Conservation (phyloP, 1,140 invertebrate species). For the Wiebesia pumilae region DNA sequence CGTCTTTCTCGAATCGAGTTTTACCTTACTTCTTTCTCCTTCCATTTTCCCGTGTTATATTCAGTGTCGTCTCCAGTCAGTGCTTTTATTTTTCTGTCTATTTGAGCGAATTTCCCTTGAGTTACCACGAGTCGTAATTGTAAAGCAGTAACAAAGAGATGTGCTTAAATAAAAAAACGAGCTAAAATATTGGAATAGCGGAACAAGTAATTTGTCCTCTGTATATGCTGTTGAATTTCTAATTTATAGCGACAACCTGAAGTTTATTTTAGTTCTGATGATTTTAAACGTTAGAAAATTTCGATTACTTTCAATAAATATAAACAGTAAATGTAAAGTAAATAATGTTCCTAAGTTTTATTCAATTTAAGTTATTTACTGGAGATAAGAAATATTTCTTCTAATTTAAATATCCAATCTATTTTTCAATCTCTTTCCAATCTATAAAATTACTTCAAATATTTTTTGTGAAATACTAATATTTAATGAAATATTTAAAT, state of each 20-base stretch:
- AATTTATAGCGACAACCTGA: background rate
- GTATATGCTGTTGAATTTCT: background rate
- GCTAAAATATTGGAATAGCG: background rate
- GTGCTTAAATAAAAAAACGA: conserved; percentile 20
- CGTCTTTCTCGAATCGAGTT: conserved; percentile 35
- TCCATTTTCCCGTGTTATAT: conserved; percentile 1
- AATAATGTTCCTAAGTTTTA: too few species aligned
- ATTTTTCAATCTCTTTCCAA: too few species aligned
- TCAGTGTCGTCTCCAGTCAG: background rate
- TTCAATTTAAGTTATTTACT: too few species aligned
- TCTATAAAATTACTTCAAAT: too few species aligned
- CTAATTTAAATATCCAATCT: too few species aligned
- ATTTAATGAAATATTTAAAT: background rate
- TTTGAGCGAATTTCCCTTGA: conserved; percentile 31
- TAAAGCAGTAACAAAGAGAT: conserved; percentile 31
- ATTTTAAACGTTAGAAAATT: background rate
- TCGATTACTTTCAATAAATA: too few species aligned
- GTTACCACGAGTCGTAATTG: conserved; percentile 1
- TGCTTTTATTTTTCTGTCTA: conserved; percentile 21
- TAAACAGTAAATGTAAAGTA: too few species aligned
- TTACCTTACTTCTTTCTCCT: background rate
- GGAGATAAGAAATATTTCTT: too few species aligned
- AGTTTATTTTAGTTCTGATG: background rate
- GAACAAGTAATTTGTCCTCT: background rate
- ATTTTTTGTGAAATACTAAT: too few species aligned